Evolutionary conservation across 2,888 invertebrate species (phyloP).

Genomic region (Zygaena filipendulae): DNA sequence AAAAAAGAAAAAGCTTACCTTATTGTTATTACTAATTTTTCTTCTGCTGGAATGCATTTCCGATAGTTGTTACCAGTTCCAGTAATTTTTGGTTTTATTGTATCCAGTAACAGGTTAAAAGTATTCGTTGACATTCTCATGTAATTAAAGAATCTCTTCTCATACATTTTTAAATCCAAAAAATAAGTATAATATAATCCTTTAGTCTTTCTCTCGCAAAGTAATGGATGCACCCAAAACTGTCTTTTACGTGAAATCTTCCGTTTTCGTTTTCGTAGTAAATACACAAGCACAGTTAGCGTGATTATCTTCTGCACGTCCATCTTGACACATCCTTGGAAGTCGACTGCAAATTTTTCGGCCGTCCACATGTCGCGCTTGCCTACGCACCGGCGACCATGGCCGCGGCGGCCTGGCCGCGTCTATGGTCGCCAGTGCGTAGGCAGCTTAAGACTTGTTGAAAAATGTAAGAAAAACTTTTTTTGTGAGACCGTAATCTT

Average conservation of each 20-base stretch:
- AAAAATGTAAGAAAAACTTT: not conserved
- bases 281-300: conserved; percentile 16
- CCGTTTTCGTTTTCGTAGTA: conserved; percentile 17
- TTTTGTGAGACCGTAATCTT: conserved; percentile 1
- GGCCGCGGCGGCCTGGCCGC: conserved; percentile 8
- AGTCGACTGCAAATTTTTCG: conserved; percentile 13
- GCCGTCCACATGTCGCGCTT: conserved; percentile 8
- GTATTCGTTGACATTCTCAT: conserved; percentile 15
- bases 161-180: conserved; percentile 10
- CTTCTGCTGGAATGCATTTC: conserved; percentile 13
- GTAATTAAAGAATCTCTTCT: conserved; percentile 14
- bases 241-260: conserved; percentile 16
- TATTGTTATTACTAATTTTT: conserved; percentile 12
- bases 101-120: conserved; percentile 13
- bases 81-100: conserved; percentile 13
- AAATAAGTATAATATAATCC: conserved; percentile 13
- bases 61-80: conserved; percentile 13
- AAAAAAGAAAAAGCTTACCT: conserved; percentile 8
- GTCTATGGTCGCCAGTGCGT: conserved; percentile 9
- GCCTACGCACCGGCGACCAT: conserved; percentile 6
- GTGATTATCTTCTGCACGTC: conserved; percentile 15
- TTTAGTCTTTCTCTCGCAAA: conserved; percentile 13
- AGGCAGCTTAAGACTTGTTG: not conserved
- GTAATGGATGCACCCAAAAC: conserved; percentile 14
- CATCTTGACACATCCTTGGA: conserved; percentile 16